Base-by-base conservation (phyloP, 2,797 vertebrate genomes). In the Liasis olivaceus region DNA sequence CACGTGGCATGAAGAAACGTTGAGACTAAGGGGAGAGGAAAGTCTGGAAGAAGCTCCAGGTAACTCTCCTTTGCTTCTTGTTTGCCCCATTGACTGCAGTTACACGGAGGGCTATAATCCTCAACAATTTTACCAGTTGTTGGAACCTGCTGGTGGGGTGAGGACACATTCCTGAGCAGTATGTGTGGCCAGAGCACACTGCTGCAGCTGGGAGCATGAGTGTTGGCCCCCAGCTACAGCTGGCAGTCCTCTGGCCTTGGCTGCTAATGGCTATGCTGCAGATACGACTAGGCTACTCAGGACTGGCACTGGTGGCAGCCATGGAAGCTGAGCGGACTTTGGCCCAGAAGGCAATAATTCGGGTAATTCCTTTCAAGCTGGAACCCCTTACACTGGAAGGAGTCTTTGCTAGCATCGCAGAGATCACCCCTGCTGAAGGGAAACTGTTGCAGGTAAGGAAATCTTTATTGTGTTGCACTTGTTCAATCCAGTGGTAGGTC, bases 201-300 rank as follows among this genome's bases (percentile, higher is more conserved):
- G 98, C 98, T 98, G 97, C 98, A 98, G 95, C 97, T 97, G 98
- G 98, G 98, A 98, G 98, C 98, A 98, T 99, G 99, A 99, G 99
- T 99, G 99, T 97, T 97, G 98, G 98, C 98, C 97, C 98, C 97
- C 98, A 95, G 98, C 98, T 98, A 98, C 98, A 98, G 98, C 98
- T 98, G 99, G 98, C 98, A 98, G 98, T 98, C 98, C 98, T 98
- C 97, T 98, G 98, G 98, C 98, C 98, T 96, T 98, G 98, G 99
- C 99, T 99, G 98, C 98, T 99, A 96, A 98, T 99, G 98, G 98
- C 98, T 96, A 98, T 98, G 97, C 98, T 99, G 97, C 99, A 98
- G 98, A 98, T 98, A 96, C 98, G 98, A 96, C 97, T 99, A 93
- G 98, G 98, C 97, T 98, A 97, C 91, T 97, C 98, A 1, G 98